Conservation (phyloP, 1,140 invertebrate genomes). For the Drosophila quadrilineata region DNA sequence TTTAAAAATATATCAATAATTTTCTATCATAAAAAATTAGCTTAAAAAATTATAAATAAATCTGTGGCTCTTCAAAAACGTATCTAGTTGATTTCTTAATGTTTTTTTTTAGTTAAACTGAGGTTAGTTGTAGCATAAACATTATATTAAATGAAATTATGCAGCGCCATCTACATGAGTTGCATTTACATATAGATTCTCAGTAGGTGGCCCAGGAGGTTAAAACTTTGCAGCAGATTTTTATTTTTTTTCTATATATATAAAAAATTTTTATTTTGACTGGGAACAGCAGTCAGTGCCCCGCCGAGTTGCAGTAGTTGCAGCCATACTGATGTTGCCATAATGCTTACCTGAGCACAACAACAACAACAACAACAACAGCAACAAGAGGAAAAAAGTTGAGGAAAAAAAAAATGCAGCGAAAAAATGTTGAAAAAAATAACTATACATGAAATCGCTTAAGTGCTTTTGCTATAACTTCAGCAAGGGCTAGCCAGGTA, state of each 20-base stretch:
- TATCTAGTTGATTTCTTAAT: too few relatives aligned
- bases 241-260: slow-evolving; percentile 15
- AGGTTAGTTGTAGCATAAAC: slow-evolving; percentile 5
- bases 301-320: slow-evolving; percentile 31
- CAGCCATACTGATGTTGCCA: slow-evolving; percentile 64
- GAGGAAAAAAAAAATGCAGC: neutral
- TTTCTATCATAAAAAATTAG: too few relatives aligned
- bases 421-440: too few relatives aligned
- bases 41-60: too few relatives aligned
- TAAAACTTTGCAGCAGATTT: slow-evolving; percentile 23
- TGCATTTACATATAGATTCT: slow-evolving; percentile 19
- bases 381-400: neutral
- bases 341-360: slow-evolving; percentile 74
- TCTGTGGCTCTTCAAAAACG: too few relatives aligned
- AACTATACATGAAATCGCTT: slow-evolving; percentile 76
- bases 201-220: slow-evolving; percentile 4
- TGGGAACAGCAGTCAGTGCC: slow-evolving; percentile 28
- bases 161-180: neutral
- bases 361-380: slow-evolving; percentile 32
- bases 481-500: slow-evolving; percentile 12
- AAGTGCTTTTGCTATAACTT: slow-evolving; percentile 71
- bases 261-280: slow-evolving; percentile 24
- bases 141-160: slow-evolving; percentile 14
- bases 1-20: too few relatives aligned
- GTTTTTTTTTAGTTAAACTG: too few relatives aligned